These are phyloP conservation scores for Drosophila sordidapex DNA, from an alignment of 2,888 invertebrate genomes.

Conservation along the genomic window DNA sequence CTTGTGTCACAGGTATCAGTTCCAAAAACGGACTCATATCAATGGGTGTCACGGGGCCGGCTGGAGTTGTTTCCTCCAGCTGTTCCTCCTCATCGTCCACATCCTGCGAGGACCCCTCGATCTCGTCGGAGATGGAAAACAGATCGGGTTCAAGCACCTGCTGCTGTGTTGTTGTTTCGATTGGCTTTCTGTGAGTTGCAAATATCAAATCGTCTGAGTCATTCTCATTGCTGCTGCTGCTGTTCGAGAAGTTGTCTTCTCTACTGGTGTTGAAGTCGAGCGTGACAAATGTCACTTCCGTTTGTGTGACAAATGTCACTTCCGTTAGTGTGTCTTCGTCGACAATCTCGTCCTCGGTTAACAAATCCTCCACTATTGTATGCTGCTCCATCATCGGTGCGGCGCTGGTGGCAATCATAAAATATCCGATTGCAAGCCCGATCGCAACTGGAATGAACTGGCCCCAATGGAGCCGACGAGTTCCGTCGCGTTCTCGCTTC, in stretches of 20 bases:
- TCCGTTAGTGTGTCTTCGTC: not conserved
- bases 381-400: slow-evolving; percentile 13
- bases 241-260: slow-evolving; percentile 33
- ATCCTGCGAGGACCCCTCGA: not conserved
- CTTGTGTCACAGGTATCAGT: slow-evolving; percentile 79
- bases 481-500: slow-evolving; percentile 30
- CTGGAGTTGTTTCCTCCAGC: slow-evolving; percentile 14
- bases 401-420: slow-evolving; percentile 3
- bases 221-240: slow-evolving; percentile 27
- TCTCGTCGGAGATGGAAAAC: not conserved
- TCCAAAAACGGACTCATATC: slow-evolving; percentile 82
- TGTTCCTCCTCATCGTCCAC: slow-evolving; percentile 19
- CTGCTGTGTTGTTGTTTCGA: slow-evolving; percentile 16
- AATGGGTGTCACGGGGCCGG: slow-evolving; percentile 55
- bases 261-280: slow-evolving; percentile 46
- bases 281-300: slow-evolving; percentile 49
- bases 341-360: slow-evolving; percentile 49
- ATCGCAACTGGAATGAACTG: slow-evolving; percentile 21
- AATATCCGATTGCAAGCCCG: slow-evolving; percentile 8
- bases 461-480: slow-evolving; percentile 14
- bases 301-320: slow-evolving; percentile 40
- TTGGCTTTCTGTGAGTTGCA: slow-evolving; percentile 51
- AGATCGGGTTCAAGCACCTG: slow-evolving; percentile 7
- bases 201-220: slow-evolving; percentile 82
- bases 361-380: not conserved